Percentiles rank a stretch among this genome's conserved stretches.
Conservation (phyloP, 2,797 vertebrate species). For the Eospalax fontanierii region DNA sequence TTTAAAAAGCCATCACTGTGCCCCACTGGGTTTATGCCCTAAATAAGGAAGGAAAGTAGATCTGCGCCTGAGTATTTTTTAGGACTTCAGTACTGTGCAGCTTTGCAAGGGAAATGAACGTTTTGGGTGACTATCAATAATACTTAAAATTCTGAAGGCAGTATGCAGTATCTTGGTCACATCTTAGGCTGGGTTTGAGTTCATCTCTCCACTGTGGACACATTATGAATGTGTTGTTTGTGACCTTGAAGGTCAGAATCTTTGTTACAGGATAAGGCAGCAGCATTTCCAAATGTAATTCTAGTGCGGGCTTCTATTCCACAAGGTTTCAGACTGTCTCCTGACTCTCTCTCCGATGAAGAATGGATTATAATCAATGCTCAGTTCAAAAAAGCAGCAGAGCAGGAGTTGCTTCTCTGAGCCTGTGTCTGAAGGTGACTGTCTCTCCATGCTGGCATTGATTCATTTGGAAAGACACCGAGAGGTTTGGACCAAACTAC, state of each 20-base stretch:
- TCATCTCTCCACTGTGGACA: background rate
- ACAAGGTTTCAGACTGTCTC: no score
- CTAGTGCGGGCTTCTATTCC: no score
- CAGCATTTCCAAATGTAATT: background rate
- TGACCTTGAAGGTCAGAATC: background rate
- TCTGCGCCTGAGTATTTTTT: background rate
- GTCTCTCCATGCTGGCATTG: background rate
- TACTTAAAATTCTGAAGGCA: background rate
- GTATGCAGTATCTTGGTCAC: background rate
- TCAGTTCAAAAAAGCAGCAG: background rate
- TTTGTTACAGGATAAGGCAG: background rate
- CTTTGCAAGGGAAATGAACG: slow-evolving; percentile 7
- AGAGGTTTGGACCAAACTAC: background rate
- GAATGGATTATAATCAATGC: background rate
- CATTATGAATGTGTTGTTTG: background rate
- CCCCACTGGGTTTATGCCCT: background rate
- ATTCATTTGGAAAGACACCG: background rate
- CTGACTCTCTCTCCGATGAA: no score
- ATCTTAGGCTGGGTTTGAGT: background rate
- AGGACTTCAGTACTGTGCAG: background rate
- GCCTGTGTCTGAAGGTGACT: background rate
- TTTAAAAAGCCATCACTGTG: background rate
- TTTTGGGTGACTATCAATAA: background rate
- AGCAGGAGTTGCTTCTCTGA: background rate
- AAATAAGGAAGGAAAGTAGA: background rate